A percentile compares a stretch with the other conserved stretches of the same genome.
Evolutionary conservation across 2,797 vertebrate species (phyloP).

Genomic region (Cuniculus paca): DNA sequence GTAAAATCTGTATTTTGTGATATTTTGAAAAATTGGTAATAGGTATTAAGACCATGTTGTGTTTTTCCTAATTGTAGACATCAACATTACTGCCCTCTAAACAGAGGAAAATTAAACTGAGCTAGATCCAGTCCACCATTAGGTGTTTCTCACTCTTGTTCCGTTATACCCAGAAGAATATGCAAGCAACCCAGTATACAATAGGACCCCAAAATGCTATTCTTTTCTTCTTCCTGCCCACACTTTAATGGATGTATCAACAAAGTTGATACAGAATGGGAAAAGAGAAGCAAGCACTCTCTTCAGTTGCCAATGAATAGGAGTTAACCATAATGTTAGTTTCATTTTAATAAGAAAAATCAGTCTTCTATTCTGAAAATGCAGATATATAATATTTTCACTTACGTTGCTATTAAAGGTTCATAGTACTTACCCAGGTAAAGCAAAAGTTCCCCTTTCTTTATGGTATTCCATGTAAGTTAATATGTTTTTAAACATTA

Average conservation of each 20-base stretch:
- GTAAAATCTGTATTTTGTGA: background rate
- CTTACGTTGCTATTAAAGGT: background rate
- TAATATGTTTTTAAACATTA: slow-evolving; percentile 79
- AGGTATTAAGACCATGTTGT: background rate
- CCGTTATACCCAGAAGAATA: background rate
- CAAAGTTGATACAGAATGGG: background rate
- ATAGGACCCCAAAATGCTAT: background rate
- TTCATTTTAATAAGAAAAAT: background rate
- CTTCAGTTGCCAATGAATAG: background rate
- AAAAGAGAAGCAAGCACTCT: background rate
- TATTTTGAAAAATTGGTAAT: background rate
- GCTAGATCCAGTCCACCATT: background rate
- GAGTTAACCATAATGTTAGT: background rate
- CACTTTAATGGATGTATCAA: background rate
- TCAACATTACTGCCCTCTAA: background rate
- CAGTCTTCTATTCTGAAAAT: background rate
- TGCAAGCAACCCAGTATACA: background rate
- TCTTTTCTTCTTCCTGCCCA: background rate
- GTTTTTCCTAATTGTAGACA: background rate
- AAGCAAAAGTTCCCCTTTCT: background rate
- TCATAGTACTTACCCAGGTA: slow-evolving; percentile 65
- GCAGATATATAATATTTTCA: background rate
- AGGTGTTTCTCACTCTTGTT: background rate
- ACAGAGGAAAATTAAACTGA: background rate
- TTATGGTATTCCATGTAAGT: slow-evolving; percentile 69